Conservation (phyloP, 2,888 invertebrate species). For the Rhagonycha fulva region DNA sequence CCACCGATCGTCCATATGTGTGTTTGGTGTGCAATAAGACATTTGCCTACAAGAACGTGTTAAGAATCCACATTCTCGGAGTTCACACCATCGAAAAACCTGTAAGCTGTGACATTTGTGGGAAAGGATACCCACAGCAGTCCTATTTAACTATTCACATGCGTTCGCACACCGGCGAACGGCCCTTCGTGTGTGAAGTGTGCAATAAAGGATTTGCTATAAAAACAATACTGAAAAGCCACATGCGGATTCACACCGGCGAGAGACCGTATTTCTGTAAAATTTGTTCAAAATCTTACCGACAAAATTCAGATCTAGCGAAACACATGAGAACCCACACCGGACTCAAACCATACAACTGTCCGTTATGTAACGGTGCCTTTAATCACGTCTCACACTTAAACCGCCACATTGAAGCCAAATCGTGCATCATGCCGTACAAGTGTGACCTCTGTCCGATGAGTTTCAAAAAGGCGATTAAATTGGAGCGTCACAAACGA, state of each 20-base stretch:
- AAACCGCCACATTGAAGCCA: constrained; percentile 22
- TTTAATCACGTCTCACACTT: constrained; percentile 28
- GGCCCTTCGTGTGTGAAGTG: constrained; percentile 20
- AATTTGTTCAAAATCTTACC: constrained; percentile 18
- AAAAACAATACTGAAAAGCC: constrained; percentile 21
- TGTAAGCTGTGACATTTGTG: constrained; percentile 22
- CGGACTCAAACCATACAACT: constrained; percentile 20
- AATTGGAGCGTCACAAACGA: constrained; percentile 20
- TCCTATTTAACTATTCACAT: constrained; percentile 23
- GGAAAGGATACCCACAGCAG: constrained; percentile 23
- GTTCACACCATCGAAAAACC: constrained; percentile 25
- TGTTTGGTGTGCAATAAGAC: constrained; percentile 19
- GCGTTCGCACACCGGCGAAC: constrained; percentile 28
- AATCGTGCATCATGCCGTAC: constrained; percentile 18
- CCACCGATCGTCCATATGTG: constrained; percentile 3
- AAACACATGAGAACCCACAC: constrained; percentile 24
- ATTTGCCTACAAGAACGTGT: constrained; percentile 26
- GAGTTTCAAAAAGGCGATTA: constrained; percentile 13
- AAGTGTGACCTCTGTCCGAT: constrained; percentile 18
- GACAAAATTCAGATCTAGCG: constrained; percentile 23
- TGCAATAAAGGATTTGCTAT: constrained; percentile 21
- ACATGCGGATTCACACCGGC: constrained; percentile 25
- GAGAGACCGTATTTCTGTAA: constrained; percentile 21
- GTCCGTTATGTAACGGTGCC: constrained; percentile 15
- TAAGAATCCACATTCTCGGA: constrained; percentile 23